Base-by-base conservation (phyloP, 1,140 invertebrate species). In the Heliconius melpomene region DNA sequence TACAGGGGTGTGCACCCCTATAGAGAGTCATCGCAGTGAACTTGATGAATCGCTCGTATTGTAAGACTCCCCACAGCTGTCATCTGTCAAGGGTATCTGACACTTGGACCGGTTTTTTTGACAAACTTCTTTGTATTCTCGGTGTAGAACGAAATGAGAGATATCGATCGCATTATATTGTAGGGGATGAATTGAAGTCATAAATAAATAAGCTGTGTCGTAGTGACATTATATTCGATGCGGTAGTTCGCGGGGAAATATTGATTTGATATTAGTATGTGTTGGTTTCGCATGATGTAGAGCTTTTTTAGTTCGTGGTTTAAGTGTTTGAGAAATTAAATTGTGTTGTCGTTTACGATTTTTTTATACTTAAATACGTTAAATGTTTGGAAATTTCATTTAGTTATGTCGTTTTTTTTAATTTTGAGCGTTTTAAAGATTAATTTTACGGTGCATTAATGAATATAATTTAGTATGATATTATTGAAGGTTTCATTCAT, bases 121-220 rank as follows among this genome's bases (percentile, higher is more conserved):
- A 90, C 89, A 88, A 85, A 81, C 85, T 74, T 84, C 85, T 86
- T 93, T 93, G 90, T 92, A 85, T 82, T 83, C 82, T 82, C 88
- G 87, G 87, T 80, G 86, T 86, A 87, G 82, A 76, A 82, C 87
- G 85, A 91, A 92, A 92, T 91, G 90, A 92, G 89, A 85, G 92
- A 93, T 93, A 93, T 91, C 92, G 90, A 93, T 92, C 91, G 90
- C 87, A 88, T 84, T 89, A 91, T 89, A 91, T 91, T 89, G 85
- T 86, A 84, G 85, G 87, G 60, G 85, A 87, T 91, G 92, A 90
- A 92, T 91, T 90, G 90, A 89, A 87, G 89, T 92, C 90, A 92
- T 93, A 93, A 93, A 93, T 93, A 93, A 92, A 92, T 92, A 92
- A 92, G 91, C 90, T 82, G 87, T 92, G 89, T 92, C 88, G 90